These are phyloP conservation scores for Mirounga angustirostris DNA, from an alignment of 2,113 vertebrate genomes.

Conservation along the genomic window DNA sequence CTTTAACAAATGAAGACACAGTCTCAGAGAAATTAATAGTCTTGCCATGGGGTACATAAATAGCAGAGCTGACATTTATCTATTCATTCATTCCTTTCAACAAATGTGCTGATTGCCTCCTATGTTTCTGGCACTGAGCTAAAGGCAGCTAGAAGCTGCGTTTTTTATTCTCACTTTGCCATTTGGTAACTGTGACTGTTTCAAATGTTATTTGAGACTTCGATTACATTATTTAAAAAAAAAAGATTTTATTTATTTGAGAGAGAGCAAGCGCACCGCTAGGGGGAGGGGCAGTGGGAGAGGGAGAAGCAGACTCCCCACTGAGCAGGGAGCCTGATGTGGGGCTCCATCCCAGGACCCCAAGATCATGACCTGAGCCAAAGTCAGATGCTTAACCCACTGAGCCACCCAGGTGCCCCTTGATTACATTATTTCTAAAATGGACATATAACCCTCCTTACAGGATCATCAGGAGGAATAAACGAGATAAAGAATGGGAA, in stretches of 20 bases:
- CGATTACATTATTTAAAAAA: background rate
- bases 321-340: too few relatives aligned
- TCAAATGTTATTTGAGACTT: background rate
- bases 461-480: background rate
- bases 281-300: too few relatives aligned
- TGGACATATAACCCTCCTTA: background rate
- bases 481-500: background rate
- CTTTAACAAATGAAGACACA: conserved; percentile 44
- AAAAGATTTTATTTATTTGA: too few relatives aligned
- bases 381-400: too few relatives aligned
- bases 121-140: background rate
- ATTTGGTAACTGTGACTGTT: background rate
- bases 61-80: background rate
- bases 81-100: background rate
- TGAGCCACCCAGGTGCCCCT: too few relatives aligned
- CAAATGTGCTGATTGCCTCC: background rate
- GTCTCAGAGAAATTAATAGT: background rate
- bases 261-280: too few relatives aligned
- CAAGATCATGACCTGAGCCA: too few relatives aligned
- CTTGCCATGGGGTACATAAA: background rate
- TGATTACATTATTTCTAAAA: background rate
- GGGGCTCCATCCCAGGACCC: too few relatives aligned
- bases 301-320: too few relatives aligned
- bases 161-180: background rate
- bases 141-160: background rate